A percentile compares a stretch with the other conserved stretches of the same genome.
Evolutionary conservation across 2,888 invertebrate genomes (phyloP).

Genomic region (Eupithecia subumbrata): DNA sequence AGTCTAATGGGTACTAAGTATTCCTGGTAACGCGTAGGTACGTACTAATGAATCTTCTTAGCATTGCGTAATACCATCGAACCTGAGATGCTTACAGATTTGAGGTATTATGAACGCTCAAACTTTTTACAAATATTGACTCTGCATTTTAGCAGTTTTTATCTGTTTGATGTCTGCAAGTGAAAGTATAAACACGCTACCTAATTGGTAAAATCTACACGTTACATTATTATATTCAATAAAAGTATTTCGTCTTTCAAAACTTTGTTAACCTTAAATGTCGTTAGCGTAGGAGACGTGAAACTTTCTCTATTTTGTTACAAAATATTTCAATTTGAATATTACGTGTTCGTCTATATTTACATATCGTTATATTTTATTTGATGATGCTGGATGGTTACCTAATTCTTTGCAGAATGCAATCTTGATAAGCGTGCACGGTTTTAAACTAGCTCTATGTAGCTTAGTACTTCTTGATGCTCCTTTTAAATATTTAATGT

Average conservation of each 20-base stretch:
- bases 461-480: neutral
- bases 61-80: neutral
- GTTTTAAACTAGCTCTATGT: neutral
- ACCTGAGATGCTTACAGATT: neutral
- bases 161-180: constrained; percentile 10
- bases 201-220: constrained; percentile 1
- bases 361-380: constrained; percentile 22
- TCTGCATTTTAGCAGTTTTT: constrained; percentile 3
- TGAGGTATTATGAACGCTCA: neutral
- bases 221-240: neutral
- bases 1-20: neutral
- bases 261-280: constrained; percentile 1
- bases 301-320: constrained; percentile 26
- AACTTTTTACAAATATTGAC: constrained; percentile 9
- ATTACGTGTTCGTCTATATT: constrained; percentile 17
- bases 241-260: constrained; percentile 13
- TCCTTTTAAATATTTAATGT: neutral
- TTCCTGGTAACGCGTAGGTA: neutral
- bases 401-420: constrained; percentile 6
- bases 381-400: constrained; percentile 16
- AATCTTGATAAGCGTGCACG: constrained; percentile 17
- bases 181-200: constrained; percentile 15
- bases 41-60: neutral
- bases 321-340: constrained; percentile 28
- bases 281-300: constrained; percentile 17